Percentiles rank a stretch among this genome's conserved stretches.
Conservation (phyloP, 2,888 invertebrate species). For the Uloborus plumipes region DNA sequence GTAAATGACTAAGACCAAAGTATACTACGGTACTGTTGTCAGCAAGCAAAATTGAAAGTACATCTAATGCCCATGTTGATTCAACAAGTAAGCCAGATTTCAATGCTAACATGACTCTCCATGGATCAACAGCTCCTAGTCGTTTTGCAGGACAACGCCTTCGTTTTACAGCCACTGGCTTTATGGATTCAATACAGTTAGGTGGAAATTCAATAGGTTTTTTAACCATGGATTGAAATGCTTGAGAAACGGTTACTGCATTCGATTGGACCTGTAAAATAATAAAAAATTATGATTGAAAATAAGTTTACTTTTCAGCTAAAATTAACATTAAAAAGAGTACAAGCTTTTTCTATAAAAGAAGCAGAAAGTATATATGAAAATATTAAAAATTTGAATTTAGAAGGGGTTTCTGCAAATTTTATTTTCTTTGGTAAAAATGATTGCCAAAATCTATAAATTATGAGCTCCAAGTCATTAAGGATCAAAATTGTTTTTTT, state of each 20-base stretch:
- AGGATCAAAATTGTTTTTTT: too few species aligned
- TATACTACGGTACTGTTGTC: constrained; percentile 95
- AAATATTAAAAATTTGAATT: background rate
- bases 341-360: background rate
- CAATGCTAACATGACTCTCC: constrained; percentile 98
- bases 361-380: too few species aligned
- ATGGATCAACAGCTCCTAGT: constrained; percentile 93
- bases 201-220: constrained; percentile 89
- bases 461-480: too few species aligned
- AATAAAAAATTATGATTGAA: background rate
- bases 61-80: constrained; percentile 97
- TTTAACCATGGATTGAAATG: constrained; percentile 70
- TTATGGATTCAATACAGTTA: constrained; percentile 94
- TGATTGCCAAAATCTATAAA: too few species aligned
- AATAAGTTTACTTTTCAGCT: background rate
- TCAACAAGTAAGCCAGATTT: constrained; percentile 95
- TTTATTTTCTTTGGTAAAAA: too few species aligned
- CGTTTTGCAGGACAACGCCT: constrained; percentile 86
- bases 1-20: constrained; percentile 92
- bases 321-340: background rate
- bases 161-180: constrained; percentile 87
- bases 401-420: too few species aligned
- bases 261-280: constrained; percentile 50
- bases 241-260: constrained; percentile 20
- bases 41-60: constrained; percentile 93